Conservation (phyloP, 2,113 vertebrate genomes). For the Ciconia maguari region DNA sequence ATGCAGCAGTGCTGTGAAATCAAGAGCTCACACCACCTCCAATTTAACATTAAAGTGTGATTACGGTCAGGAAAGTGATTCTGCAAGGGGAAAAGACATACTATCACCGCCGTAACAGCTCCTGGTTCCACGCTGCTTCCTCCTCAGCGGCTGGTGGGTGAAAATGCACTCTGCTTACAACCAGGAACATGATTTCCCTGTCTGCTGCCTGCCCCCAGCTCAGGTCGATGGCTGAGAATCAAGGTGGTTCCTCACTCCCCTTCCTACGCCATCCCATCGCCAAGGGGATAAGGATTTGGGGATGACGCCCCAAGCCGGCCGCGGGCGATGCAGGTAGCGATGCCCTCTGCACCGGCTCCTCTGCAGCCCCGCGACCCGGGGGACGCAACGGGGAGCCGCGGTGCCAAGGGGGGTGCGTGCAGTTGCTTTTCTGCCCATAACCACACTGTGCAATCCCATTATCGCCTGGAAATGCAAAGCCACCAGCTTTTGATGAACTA, state of each 20-base stretch:
- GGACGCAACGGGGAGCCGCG: accelerated
- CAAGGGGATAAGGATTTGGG: neutral
- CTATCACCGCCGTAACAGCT: neutral
- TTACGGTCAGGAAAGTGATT: neutral
- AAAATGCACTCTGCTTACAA: neutral
- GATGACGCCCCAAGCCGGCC: neutral
- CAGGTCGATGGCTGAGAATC: neutral
- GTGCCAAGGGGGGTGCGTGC: neutral
- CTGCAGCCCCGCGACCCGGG: accelerated
- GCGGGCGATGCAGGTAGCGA: accelerated
- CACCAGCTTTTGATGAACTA: neutral
- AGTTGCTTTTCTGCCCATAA: neutral
- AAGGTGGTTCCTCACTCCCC: neutral
- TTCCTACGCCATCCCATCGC: accelerated
- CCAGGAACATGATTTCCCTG: neutral
- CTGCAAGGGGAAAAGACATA: neutral
- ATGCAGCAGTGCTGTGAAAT: neutral
- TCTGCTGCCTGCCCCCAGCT: neutral
- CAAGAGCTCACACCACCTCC: neutral
- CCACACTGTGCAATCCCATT: accelerated
- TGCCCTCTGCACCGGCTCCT: accelerated
- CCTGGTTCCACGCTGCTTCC: neutral
- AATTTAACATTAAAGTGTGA: neutral
- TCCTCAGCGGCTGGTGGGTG: neutral
- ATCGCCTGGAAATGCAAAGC: neutral